Percentiles rank a stretch among this genome's conserved stretches.
Evolutionary conservation across 2,888 invertebrate species (phyloP).

Genomic region (Aplocera efformata): DNA sequence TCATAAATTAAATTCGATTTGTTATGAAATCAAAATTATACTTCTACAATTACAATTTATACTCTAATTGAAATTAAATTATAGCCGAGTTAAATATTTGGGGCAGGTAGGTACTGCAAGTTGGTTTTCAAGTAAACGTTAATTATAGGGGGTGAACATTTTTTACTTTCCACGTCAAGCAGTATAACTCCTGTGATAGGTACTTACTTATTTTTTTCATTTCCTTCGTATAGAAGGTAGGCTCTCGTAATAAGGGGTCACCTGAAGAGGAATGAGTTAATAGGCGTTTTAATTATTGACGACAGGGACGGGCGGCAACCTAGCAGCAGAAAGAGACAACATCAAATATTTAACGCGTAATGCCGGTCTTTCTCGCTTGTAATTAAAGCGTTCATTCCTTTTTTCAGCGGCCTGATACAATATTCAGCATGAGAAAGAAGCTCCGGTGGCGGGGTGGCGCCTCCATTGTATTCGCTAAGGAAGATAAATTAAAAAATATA

Average conservation of each 20-base stretch:
- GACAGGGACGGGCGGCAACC: constrained; percentile 41
- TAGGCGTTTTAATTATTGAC: constrained; percentile 78
- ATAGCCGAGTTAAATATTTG: too few species aligned
- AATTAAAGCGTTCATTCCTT: constrained; percentile 81
- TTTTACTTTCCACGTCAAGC: constrained; percentile 28
- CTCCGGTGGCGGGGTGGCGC: constrained; percentile 79
- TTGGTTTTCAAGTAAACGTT: constrained; percentile 2
- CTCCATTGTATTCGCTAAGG: constrained; percentile 83
- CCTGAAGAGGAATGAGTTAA: constrained; percentile 75
- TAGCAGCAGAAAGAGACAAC: constrained; percentile 67
- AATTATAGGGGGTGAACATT: constrained; percentile 26
- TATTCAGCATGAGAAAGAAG: constrained; percentile 81
- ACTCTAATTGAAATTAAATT: too few species aligned
- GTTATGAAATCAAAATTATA: too few species aligned
- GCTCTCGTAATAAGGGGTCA: constrained; percentile 61
- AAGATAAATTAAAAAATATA: constrained; percentile 87
- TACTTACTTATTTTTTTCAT: constrained; percentile 45
- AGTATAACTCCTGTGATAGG: constrained; percentile 32
- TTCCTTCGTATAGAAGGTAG: constrained; percentile 31
- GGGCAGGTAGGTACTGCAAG: too few species aligned
- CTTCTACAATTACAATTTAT: too few species aligned
- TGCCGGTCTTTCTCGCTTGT: constrained; percentile 77
- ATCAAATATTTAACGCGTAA: constrained; percentile 78
- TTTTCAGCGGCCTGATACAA: constrained; percentile 80
- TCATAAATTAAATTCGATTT: too few species aligned